phyloP scores from a whole-genome alignment of 2,113 vertebrate species.

The Pelodiscus sinensis region DNA sequence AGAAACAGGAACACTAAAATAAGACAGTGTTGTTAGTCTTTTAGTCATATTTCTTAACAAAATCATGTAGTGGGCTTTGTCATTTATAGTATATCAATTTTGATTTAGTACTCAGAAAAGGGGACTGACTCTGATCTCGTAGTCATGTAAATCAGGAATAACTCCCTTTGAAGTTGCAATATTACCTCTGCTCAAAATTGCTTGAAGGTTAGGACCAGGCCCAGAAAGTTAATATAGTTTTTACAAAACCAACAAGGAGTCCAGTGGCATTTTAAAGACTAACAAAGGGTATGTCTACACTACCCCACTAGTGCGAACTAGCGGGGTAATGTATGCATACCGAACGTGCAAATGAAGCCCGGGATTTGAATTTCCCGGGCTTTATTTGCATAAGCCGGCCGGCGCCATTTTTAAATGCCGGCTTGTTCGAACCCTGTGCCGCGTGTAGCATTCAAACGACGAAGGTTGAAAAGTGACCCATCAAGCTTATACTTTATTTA shows the following conservation, averaged over 20 bases:
- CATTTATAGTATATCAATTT: neutral
- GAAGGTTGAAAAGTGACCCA: too few species aligned
- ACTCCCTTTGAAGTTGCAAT: neutral
- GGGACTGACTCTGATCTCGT: neutral
- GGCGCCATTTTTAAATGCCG: too few species aligned
- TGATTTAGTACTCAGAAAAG: neutral
- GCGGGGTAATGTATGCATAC: too few species aligned
- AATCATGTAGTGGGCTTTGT: neutral
- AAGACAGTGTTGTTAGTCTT: neutral
- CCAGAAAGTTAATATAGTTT: neutral
- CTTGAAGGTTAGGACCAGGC: neutral
- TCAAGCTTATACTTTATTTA: too few species aligned
- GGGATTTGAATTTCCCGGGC: too few species aligned
- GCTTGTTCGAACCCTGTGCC: too few species aligned
- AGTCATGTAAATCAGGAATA: neutral
- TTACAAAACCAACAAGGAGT: neutral
- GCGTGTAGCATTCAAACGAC: too few species aligned
- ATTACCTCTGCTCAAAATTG: neutral
- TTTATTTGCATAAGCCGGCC: too few species aligned
- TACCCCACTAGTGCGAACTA: too few species aligned
- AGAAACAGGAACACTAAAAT: slow-evolving; percentile 14
- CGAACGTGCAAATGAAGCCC: too few species aligned
- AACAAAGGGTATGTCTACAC: too few species aligned
- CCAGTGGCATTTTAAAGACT: too few species aligned
- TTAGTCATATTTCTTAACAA: neutral